These are phyloP conservation scores for Dendrolimus pini DNA, from an alignment of 2,888 invertebrate species.

Conservation along the genomic window DNA sequence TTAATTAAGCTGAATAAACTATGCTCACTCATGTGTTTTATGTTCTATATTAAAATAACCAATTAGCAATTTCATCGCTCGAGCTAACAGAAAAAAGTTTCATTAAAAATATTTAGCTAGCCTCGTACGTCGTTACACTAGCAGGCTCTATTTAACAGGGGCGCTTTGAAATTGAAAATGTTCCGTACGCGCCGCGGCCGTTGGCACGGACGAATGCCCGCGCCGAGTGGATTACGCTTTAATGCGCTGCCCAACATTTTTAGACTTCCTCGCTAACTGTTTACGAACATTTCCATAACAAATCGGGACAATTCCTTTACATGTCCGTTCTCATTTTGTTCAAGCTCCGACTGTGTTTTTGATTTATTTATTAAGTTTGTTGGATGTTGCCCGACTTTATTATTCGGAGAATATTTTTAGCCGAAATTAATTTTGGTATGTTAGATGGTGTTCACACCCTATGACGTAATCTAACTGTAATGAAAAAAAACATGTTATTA, in stretches of 20 bases:
- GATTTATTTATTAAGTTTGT: not conserved
- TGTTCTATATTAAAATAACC: not conserved
- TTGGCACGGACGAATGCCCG: conserved; percentile 24
- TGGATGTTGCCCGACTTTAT: too few species aligned
- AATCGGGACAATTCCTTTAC: not conserved
- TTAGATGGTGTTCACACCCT: too few species aligned
- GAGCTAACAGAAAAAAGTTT: conserved; percentile 26
- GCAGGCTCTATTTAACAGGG: conserved; percentile 29
- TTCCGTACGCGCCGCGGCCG: conserved; percentile 17
- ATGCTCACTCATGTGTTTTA: not conserved
- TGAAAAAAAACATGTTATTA: too few species aligned
- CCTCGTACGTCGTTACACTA: conserved; percentile 19
- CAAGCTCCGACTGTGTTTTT: not conserved
- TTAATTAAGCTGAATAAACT: too few species aligned
- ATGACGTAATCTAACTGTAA: too few species aligned
- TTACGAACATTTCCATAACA: conserved; percentile 9
- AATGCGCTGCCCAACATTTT: conserved; percentile 19
- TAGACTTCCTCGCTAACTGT: conserved; percentile 17
- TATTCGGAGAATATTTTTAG: not conserved
- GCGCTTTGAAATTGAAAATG: conserved; percentile 31
- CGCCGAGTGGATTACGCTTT: conserved; percentile 31
- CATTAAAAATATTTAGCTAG: conserved; percentile 40
- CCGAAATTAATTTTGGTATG: not conserved
- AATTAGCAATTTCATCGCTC: not conserved
- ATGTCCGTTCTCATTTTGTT: not conserved